Evolutionary conservation across 2,113 vertebrate genomes (phyloP).

Genomic region (Synchiropus splendidus): DNA sequence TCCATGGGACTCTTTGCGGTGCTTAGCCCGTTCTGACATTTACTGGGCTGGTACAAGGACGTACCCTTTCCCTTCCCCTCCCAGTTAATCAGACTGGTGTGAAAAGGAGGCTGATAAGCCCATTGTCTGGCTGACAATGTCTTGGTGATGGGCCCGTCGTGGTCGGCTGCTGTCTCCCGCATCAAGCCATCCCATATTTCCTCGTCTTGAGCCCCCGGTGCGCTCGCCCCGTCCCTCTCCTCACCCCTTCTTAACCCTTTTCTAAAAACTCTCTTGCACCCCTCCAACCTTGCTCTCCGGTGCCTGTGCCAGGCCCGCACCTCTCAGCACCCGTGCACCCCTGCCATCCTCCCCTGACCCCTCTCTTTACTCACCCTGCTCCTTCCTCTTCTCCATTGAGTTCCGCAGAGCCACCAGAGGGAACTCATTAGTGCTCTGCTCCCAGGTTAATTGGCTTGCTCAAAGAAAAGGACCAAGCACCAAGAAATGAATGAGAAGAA

Average conservation of each 20-base stretch:
- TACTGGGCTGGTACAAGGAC: conserved; percentile 80
- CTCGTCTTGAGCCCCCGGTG: conserved; percentile 20
- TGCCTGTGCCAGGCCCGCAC: conserved; percentile 42
- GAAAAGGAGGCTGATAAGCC: conserved; percentile 87
- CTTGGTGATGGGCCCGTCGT: conserved; percentile 77
- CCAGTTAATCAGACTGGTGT: conserved; percentile 89
- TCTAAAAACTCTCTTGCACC: conserved; percentile 30
- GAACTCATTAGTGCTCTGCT: conserved; percentile 76
- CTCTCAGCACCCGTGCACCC: conserved; percentile 16
- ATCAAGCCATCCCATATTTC: conserved; percentile 48
- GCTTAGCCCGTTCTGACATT: conserved; percentile 82
- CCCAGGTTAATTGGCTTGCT: conserved; percentile 73
- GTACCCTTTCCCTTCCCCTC: conserved; percentile 75
- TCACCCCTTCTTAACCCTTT: conserved; percentile 42
- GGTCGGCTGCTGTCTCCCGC: conserved; percentile 61
- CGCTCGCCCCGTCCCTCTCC: conserved; percentile 17
- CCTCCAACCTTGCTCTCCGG: conserved; percentile 12
- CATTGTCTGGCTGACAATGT: conserved; percentile 87
- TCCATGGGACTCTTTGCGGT: conserved; percentile 30
- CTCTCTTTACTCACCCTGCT: conserved; percentile 35
- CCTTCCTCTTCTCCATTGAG: conserved; percentile 55
- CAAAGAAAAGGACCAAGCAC: conserved; percentile 54
- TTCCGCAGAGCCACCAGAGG: conserved; percentile 65
- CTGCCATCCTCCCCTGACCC: conserved; percentile 44
- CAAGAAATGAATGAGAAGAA: conserved; percentile 60